Conservation (phyloP, 2,888 invertebrate genomes). For the Cepaea hortensis region DNA sequence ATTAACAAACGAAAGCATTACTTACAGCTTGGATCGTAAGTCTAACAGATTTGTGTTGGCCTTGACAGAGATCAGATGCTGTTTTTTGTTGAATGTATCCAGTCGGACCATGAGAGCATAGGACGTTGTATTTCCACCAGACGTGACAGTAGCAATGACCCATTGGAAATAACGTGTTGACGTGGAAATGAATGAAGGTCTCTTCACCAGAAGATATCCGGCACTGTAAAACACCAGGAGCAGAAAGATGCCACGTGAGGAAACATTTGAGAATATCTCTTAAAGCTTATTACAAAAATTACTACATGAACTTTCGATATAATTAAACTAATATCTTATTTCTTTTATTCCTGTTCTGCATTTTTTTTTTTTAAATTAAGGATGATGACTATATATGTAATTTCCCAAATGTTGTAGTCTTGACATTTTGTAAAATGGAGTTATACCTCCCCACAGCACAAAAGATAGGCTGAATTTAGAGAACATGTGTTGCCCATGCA, state of each 20-base stretch:
- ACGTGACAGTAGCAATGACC: conserved; percentile 20
- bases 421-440: no score
- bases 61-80: conserved; percentile 34
- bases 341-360: no score
- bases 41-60: not conserved
- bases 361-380: no score
- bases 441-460: no score
- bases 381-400: no score
- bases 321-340: no score
- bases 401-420: no score
- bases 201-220: conserved; percentile 33
- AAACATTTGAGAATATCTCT: no score
- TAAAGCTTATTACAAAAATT: no score
- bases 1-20: not conserved
- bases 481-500: no score
- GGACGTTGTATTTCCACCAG: not conserved
- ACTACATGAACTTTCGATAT: no score
- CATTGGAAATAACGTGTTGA: conserved; percentile 45
- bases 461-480: no score
- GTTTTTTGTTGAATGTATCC: conserved; percentile 44
- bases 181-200: not conserved
- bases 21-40: conserved; percentile 8
- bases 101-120: conserved; percentile 37
- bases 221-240: not conserved
- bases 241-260: not conserved